phyloP scores from a whole-genome alignment of 1,140 invertebrate genomes.

The Tetramorium parvispinum region DNA sequence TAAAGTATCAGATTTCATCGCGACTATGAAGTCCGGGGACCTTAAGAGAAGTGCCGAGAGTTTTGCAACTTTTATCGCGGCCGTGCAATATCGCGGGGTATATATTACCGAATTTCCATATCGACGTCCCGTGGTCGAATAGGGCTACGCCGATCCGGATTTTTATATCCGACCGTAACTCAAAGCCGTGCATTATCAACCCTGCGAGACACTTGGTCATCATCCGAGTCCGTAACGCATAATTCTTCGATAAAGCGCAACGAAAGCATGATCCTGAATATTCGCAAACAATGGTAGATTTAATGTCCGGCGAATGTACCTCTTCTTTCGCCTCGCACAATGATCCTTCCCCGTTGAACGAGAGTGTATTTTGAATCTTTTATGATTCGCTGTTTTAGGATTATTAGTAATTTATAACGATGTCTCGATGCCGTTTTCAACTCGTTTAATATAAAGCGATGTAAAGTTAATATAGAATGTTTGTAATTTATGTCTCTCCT shows the following conservation, averaged over 20 bases:
- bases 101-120: slow-evolving; percentile 55
- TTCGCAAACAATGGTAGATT: slow-evolving; percentile 3
- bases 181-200: slow-evolving; percentile 45
- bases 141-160: neutral
- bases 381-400: neutral
- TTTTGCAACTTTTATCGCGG: slow-evolving; percentile 50
- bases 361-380: neutral
- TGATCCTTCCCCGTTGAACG: neutral
- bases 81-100: slow-evolving; percentile 13
- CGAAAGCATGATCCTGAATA: neutral
- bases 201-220: slow-evolving; percentile 3
- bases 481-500: neutral
- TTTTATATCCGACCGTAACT: slow-evolving; percentile 40
- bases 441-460: neutral
- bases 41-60: slow-evolving; percentile 33
- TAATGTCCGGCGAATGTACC: neutral
- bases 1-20: slow-evolving; percentile 37
- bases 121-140: slow-evolving; percentile 4
- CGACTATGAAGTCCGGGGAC: slow-evolving; percentile 30
- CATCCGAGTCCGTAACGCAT: neutral
- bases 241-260: neutral
- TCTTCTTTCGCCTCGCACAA: neutral
- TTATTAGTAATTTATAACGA: neutral
- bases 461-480: neutral
- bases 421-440: neutral